A percentile compares a stretch with the other conserved stretches of the same genome.
Evolutionary conservation across 1,140 invertebrate species (phyloP).

Genomic region (Apis dorsata): DNA sequence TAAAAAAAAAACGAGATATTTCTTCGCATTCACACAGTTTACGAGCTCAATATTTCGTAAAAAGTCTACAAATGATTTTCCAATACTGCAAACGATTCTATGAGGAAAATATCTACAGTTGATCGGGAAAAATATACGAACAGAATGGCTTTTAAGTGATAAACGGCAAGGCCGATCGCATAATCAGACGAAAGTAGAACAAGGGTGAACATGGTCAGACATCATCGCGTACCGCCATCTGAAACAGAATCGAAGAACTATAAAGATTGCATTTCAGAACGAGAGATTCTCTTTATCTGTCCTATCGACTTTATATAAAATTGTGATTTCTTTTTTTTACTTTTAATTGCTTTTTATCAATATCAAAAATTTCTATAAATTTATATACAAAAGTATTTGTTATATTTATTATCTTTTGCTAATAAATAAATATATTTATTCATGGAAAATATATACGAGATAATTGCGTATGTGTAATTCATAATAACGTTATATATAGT

Average conservation of each 20-base stretch:
- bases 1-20: too few species aligned
- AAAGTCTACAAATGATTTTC: conserved; percentile 32
- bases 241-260: conserved; percentile 42
- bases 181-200: conserved; percentile 20
- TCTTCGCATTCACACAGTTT: neutral
- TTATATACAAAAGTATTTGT: too few species aligned
- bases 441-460: too few species aligned
- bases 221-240: conserved; percentile 54
- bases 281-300: neutral
- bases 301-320: conserved; percentile 10
- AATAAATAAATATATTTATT: too few species aligned
- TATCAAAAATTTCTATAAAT: too few species aligned
- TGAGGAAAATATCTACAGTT: neutral
- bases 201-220: conserved; percentile 23
- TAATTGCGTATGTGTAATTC: too few species aligned
- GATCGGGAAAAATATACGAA: neutral
- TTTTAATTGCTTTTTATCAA: too few species aligned
- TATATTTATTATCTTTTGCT: too few species aligned
- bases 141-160: neutral
- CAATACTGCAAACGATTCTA: neutral
- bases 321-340: neutral
- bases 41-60: neutral
- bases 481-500: too few species aligned
- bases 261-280: conserved; percentile 10
- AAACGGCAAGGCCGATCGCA: neutral